phyloP scores from a whole-genome alignment of 2,888 invertebrate species.

The Mactromeris polynyma region DNA sequence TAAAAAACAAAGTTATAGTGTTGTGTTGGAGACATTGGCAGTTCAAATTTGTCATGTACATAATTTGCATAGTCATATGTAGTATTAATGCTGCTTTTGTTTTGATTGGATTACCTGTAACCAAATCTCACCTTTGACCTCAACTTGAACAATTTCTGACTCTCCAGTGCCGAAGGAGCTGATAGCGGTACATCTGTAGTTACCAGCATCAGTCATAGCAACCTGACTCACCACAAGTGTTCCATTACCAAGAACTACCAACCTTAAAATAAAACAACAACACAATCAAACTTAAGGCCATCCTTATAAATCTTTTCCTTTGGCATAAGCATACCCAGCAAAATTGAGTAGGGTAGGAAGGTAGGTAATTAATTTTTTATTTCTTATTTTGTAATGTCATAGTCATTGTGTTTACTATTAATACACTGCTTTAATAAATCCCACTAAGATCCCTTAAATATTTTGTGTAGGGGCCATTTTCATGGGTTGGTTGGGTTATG shows the following conservation, averaged over 20 bases:
- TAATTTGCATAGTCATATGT: not conserved
- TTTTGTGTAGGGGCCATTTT: too few relatives aligned
- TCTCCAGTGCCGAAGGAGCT: conserved; percentile 98
- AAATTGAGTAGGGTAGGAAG: too few relatives aligned
- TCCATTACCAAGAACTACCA: conserved; percentile 77
- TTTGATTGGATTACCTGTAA: conserved; percentile 3
- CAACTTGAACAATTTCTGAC: conserved; percentile 92
- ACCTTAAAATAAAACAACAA: conserved; percentile 34
- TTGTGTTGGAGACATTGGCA: not conserved
- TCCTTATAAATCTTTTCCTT: too few relatives aligned
- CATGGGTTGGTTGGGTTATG: too few relatives aligned
- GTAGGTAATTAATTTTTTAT: too few relatives aligned
- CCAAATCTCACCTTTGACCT: conserved; percentile 87
- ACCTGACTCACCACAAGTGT: conserved; percentile 88
- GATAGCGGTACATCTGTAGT: conserved; percentile 97
- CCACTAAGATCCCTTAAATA: too few relatives aligned
- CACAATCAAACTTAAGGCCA: not conserved
- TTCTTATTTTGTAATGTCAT: too few relatives aligned
- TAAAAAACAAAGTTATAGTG: not conserved
- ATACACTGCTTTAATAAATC: too few relatives aligned
- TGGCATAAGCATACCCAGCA: too few relatives aligned
- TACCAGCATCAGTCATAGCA: conserved; percentile 96
- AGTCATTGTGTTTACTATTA: too few relatives aligned
- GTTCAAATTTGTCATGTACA: not conserved
- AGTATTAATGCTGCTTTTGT: not conserved